Base-by-base conservation (phyloP, 2,888 invertebrate genomes). In the Boloria selene region DNA sequence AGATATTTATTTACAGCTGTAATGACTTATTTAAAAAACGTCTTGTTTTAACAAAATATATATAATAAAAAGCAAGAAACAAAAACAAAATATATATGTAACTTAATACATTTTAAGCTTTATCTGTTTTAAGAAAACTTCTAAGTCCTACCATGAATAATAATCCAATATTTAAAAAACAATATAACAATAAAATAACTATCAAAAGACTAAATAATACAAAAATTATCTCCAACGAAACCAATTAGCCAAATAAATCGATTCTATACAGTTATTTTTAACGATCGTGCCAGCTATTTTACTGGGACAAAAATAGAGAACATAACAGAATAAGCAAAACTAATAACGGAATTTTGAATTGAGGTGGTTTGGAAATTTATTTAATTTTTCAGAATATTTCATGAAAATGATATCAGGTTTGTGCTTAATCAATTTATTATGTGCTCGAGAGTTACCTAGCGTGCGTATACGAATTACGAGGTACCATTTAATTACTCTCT, bases 401-500 rank as follows among this genome's bases (percentile, higher is more conserved):
- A 65, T 61, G 47, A 68, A 68, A 67, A 49, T 65, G 58, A 65
- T 68, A 70, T 66, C 60, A 60, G 50, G 54, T 70, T 67, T 64
- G 53, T 66, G 63, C 70, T 72, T 71, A 70, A 70, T 71, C 65
- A 72, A 72, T 73, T 73, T 69, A 75, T 70, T 67, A 70, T 64
- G 65, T 69, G 69, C 61, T 67, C 63, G 63, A 67, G 54, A 53
- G 54, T 71, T 72, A 69, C 72, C 73, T 75, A 73, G 73, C 72
- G 71, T 71, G 72, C 66, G 67, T 70, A 66, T 69, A 74, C 68
- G 66, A 74, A 71, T 73, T 72, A 72, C 68, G 72, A 71, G 69
- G 72, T 72, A 69, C 67, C 68, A 73, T 74, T 75, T 77, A 77
- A 76, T 78, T 77, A 76, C 72, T 74, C 65, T 74, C 63, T 70